Evolutionary conservation across 2,888 invertebrate species (phyloP).

Genomic region (Drosophila limbata): DNA sequence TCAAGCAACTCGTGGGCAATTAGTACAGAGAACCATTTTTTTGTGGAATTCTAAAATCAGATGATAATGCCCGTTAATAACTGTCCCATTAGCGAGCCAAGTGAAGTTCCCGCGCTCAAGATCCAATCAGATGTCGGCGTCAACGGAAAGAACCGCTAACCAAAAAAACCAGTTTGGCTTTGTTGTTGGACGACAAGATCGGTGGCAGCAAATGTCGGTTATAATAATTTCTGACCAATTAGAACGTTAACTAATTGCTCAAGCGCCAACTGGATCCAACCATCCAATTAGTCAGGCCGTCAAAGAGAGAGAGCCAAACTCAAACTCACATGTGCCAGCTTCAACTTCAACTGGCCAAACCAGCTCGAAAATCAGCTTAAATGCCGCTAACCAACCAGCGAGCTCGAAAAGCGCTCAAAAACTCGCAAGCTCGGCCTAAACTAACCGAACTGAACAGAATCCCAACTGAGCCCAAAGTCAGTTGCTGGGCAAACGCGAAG

Average conservation of each 20-base stretch:
- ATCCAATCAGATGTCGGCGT: constrained; percentile 47
- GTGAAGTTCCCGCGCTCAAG: constrained; percentile 10
- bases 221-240: constrained; percentile 80
- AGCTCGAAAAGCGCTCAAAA: constrained; percentile 63
- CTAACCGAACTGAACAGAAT: constrained; percentile 31
- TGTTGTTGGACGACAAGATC: constrained; percentile 40
- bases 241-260: constrained; percentile 78
- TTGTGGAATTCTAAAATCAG: constrained; percentile 25
- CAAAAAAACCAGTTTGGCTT: constrained; percentile 50
- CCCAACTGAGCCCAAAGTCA: constrained; percentile 34
- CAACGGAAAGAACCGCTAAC: constrained; percentile 41
- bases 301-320: constrained; percentile 17
- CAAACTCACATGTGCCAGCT: constrained; percentile 37
- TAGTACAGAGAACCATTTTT: constrained; percentile 46
- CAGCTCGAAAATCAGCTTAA: constrained; percentile 47
- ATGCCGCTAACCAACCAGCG: constrained; percentile 59
- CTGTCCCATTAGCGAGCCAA: constrained; percentile 42
- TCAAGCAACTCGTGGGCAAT: constrained; percentile 36
- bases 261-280: constrained; percentile 62
- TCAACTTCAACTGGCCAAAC: constrained; percentile 48
- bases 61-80: constrained; percentile 54
- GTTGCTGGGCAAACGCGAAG: constrained; percentile 68
- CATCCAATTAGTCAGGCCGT: constrained; percentile 71
- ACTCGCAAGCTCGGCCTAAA: constrained; percentile 44
- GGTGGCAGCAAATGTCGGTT: constrained; percentile 65